phyloP scores from a whole-genome alignment of 2,888 invertebrate genomes.

The Ceramica pisi region DNA sequence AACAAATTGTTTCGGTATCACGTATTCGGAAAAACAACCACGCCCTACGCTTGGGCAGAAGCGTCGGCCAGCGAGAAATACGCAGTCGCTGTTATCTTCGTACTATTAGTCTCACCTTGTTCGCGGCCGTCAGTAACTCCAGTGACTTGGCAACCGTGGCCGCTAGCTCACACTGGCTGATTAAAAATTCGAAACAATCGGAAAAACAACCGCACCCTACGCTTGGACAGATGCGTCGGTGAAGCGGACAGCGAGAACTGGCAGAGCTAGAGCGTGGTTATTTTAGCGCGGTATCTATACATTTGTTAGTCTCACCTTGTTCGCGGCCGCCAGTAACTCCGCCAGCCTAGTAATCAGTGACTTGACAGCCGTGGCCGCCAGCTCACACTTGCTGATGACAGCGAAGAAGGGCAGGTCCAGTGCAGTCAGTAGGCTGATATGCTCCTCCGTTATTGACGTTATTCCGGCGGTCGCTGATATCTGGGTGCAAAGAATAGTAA shows the following conservation, averaged over 20 bases:
- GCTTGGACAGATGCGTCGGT: no score
- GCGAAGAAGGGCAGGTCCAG: constrained; percentile 97
- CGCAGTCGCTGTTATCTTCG: no score
- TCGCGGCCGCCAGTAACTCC: constrained; percentile 63
- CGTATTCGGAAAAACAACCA: no score
- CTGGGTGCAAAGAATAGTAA: constrained; percentile 74
- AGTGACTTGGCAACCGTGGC: constrained; percentile 93
- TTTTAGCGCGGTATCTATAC: no score
- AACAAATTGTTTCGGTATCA: no score
- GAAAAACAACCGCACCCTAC: no score
- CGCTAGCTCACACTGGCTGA: constrained; percentile 98
- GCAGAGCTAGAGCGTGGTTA: no score
- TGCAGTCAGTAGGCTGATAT: constrained; percentile 95
- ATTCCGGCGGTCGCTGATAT: constrained; percentile 96
- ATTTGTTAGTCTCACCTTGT: constrained; percentile 69
- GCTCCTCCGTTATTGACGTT: constrained; percentile 96
- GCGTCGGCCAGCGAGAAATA: no score
- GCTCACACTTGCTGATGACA: constrained; percentile 98
- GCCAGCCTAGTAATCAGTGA: constrained; percentile 91
- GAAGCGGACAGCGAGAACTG: no score
- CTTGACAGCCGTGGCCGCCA: constrained; percentile 94
- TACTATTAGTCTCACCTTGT: constrained; percentile 66
- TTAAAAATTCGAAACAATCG: constrained; percentile 65
- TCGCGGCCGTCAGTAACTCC: constrained; percentile 63
- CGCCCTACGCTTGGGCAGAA: no score